Percentiles rank a stretch among this genome's conserved stretches.
These are phyloP conservation scores for Drosophila insularis DNA, from an alignment of 1,140 invertebrate genomes.

Conservation along the genomic window DNA sequence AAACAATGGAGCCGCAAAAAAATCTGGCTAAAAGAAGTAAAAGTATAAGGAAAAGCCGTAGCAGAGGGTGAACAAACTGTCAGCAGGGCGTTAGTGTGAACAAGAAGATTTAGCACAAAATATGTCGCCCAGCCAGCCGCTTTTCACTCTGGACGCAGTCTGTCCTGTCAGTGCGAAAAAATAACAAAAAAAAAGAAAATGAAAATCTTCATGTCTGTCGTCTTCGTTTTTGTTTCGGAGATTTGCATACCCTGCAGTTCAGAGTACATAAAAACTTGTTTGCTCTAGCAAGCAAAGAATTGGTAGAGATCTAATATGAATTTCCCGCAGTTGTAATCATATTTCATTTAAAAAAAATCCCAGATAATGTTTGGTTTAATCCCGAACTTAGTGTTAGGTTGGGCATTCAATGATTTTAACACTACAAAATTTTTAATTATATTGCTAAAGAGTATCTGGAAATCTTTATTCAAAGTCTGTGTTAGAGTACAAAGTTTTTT, in stretches of 20 bases:
- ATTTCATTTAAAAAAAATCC: too few relatives aligned
- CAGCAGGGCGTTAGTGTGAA: conserved; percentile 74
- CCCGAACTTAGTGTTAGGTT: too few relatives aligned
- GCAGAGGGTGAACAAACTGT: conserved; percentile 71
- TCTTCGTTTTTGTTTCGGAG: neutral
- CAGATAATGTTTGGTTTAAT: too few relatives aligned
- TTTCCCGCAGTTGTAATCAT: too few relatives aligned
- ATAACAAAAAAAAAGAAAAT: conserved; percentile 9
- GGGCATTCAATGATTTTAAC: too few relatives aligned
- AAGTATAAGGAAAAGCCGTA: conserved; percentile 41
- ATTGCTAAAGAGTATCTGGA: conserved; percentile 4
- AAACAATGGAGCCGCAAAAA: conserved; percentile 45
- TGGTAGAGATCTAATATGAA: too few relatives aligned
- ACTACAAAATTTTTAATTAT: too few relatives aligned
- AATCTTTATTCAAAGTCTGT: conserved; percentile 17
- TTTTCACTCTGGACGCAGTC: conserved; percentile 18
- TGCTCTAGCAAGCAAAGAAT: too few relatives aligned
- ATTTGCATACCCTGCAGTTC: neutral
- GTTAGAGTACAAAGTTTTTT: conserved; percentile 50
- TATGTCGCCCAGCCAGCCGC: conserved; percentile 50
- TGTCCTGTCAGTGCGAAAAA: conserved; percentile 3
- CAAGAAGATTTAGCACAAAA: conserved; percentile 78
- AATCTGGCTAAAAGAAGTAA: conserved; percentile 22
- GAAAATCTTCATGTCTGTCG: conserved; percentile 14
- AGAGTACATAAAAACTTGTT: too few relatives aligned